These are phyloP conservation scores for Brachionus plicatilis DNA, from an alignment of 1,140 invertebrate species.

Conservation along the genomic window DNA sequence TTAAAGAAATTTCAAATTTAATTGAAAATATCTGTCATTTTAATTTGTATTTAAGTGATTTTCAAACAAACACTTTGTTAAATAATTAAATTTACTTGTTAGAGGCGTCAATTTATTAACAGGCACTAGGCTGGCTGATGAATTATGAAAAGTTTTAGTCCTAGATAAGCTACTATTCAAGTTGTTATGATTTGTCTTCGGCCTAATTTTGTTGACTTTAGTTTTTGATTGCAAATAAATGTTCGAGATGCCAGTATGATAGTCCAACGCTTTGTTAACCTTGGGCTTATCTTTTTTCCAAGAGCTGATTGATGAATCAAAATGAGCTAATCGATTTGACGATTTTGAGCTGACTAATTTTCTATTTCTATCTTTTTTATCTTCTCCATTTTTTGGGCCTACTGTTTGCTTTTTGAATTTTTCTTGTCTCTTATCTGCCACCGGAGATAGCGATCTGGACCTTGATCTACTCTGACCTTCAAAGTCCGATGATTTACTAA, in stretches of 20 bases:
- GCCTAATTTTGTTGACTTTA: not conserved
- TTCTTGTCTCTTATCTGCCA: not conserved
- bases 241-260: not conserved
- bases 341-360: not conserved
- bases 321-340: not conserved
- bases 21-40: not conserved
- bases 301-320: not conserved
- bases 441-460: not conserved
- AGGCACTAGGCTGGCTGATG: not conserved
- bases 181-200: not conserved
- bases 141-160: not conserved
- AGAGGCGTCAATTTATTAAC: constrained; percentile 3
- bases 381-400: not conserved
- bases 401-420: not conserved
- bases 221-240: constrained; percentile 8
- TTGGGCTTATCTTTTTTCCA: not conserved
- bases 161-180: not conserved
- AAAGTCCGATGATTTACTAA: constrained; percentile 14
- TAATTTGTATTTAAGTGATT: not conserved
- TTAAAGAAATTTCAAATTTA: not conserved
- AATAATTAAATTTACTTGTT: not conserved
- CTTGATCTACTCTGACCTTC: not conserved
- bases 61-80: not conserved
- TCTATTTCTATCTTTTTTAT: not conserved
- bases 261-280: not conserved